A percentile compares a stretch with the other conserved stretches of the same genome.
phyloP scores from a whole-genome alignment of 2,888 invertebrate genomes.

The Lithosia quadra region DNA sequence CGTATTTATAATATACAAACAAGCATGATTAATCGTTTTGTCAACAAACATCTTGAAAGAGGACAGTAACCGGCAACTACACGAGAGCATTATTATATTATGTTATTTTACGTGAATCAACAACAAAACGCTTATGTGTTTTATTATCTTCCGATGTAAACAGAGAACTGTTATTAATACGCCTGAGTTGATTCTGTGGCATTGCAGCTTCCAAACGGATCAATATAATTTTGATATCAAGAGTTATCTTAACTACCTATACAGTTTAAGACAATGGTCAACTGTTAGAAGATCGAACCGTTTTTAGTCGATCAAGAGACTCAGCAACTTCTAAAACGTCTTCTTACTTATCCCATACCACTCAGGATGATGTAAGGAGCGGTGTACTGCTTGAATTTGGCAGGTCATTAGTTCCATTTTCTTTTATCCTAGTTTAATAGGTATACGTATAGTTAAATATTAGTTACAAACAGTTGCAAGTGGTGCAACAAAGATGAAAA shows the following conservation, averaged over 20 bases:
- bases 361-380: no score
- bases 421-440: not conserved
- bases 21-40: conserved; percentile 34
- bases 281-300: no score
- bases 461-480: not conserved
- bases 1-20: conserved; percentile 36
- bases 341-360: no score
- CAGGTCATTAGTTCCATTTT: no score
- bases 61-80: not conserved
- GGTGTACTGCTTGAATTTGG: no score
- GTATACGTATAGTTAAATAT: not conserved
- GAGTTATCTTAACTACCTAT: no score
- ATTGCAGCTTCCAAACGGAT: not conserved
- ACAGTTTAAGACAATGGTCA: no score
- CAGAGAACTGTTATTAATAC: not conserved
- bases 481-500: conserved; percentile 12
- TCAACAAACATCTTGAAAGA: conserved; percentile 29
- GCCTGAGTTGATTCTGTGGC: not conserved
- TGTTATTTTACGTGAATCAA: conserved; percentile 7
- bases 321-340: no score
- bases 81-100: conserved; percentile 6
- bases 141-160: not conserved
- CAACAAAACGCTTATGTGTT: not conserved
- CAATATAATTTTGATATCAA: not conserved
- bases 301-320: no score